Evolutionary conservation across 2,113 vertebrate genomes (phyloP), one percentile per base, ranked within the genome.

Genomic region (Austrofundulus limnaeus): DNA sequence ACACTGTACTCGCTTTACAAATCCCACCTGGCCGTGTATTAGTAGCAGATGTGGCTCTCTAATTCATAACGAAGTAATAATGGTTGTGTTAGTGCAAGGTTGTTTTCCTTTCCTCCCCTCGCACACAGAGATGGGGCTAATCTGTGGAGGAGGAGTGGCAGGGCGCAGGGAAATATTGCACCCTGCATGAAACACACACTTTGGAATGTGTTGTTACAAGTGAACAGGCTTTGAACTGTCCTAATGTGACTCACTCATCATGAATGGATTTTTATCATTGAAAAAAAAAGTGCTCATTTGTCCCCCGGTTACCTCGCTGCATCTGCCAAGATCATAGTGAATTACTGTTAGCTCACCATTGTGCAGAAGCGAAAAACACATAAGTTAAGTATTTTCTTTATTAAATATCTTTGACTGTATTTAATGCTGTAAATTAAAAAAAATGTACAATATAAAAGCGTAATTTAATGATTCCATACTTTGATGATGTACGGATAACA

Each of bases 21-120:
- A 85, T 88, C 88, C 87, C 86, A 90, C 85, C 92, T 86, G 83
- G 83, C 53, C 79, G 12, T 59, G 52, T 80, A 91, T 91, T 88
- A 81, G 85, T 96, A 95, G 93, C 96, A 98, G 95, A 97, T 98
- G 96, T 97, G 94, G 89, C 90, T 85, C 90, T 92, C 90, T 91
- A 93, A 95, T 94, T 94, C 94, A 92, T 94, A 93, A 85, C 91
- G 88, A 93, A 93, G 70, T 93, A 94, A 95, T 95, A 95, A 94
- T 93, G 92, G 85, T 91, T 92, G 92, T 95, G 94, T 93, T 94
- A 90, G 92, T 92, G 89, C 89, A 89, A 78, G 86, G 74, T 77
- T 88, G 80, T 88, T 87, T 87, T 82, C 39, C 77, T 81, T 87
- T 73, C 71, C 80, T 70, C 76, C 70, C n/a, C 81, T 77, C 60